Base-by-base conservation (phyloP, 2,888 invertebrate species). In the Habroteleia sp. region DNA sequence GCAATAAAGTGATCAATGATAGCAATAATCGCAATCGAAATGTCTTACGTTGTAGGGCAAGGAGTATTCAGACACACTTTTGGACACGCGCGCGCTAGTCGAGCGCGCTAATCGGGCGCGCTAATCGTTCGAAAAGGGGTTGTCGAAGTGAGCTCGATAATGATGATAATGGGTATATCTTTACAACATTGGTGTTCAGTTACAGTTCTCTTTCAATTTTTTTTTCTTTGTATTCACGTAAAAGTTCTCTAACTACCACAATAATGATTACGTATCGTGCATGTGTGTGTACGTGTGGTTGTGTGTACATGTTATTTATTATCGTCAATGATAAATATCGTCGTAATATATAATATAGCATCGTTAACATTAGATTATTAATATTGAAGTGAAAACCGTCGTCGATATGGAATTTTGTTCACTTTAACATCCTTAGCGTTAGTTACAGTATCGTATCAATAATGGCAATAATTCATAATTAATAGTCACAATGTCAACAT, bases 181-280 rank as follows among this genome's bases (percentile, higher is more conserved):
- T 85, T 87, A 87, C 82, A 83, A 79, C 80, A 83, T 87, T 88
- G 87, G 87, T 87, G 87, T 88, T 87, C 86, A 84, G 81, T 87
- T 87, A 87, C 87, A 87, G 87, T 87, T 86, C 82, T 82, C 77
- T 78, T 82, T 74, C 75, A 76, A 73, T 68, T 75, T 68, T 69
- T 42, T 74, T 35, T 63, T 46, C n/a, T n/a, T n/a, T 50, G 60
- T 54, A 11, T 69, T 74, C 66, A 66, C 42, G 48, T 58, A 58
- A 76, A 75, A 76, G 50, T 60, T 58, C 33, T 72, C 76, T 76
- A 78, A 68, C 72, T 76, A 81, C 75, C 68, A 77, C 77, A 79
- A 71, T 76, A 79, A 74, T 76, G 76, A 74, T 79, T 79, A 81
- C 74, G 76, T 54, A 63, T 63, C 23, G 35, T 60, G 60, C 25